A percentile compares a stretch with the other conserved stretches of the same genome.
These are phyloP conservation scores for Atherinosoma microstoma DNA, from an alignment of 2,797 vertebrate species.

Conservation along the genomic window DNA sequence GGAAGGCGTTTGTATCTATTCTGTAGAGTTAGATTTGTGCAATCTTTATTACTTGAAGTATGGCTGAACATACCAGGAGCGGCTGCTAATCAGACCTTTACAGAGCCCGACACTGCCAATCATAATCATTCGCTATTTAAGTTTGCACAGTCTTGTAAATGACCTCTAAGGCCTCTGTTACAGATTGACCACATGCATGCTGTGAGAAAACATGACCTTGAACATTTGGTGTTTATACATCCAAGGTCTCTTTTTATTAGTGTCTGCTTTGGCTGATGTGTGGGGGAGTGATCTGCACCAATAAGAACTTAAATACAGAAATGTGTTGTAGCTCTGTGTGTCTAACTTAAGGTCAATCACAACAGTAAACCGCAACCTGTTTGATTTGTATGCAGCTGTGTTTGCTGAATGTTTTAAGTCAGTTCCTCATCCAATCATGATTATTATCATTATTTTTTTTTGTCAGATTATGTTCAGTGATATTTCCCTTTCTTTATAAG, in stretches of 20 bases:
- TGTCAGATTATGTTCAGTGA: no score
- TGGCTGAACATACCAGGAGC: constrained; percentile 22
- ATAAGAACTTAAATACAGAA: neutral
- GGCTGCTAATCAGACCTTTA: constrained; percentile 33
- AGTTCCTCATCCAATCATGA: no score
- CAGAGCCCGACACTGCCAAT: neutral
- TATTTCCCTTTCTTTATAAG: no score
- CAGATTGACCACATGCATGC: neutral
- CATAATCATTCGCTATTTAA: neutral
- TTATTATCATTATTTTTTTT: no score
- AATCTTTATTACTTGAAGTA: constrained; percentile 19
- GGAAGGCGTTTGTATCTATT: neutral
- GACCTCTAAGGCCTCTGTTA: neutral
- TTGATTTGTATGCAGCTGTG: no score
- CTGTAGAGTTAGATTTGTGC: neutral
- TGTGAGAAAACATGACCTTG: neutral
- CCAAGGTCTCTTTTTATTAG: neutral
- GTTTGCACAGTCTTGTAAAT: neutral
- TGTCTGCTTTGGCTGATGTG: neutral
- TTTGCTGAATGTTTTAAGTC: no score
- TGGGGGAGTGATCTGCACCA: neutral
- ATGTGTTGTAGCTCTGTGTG: no score
- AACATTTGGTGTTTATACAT: neutral
- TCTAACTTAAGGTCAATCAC: no score
- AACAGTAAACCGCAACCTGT: no score